A percentile compares a stretch with the other conserved stretches of the same genome.
Evolutionary conservation across 2,888 invertebrate species (phyloP).

Genomic region (Cheilosia soror): DNA sequence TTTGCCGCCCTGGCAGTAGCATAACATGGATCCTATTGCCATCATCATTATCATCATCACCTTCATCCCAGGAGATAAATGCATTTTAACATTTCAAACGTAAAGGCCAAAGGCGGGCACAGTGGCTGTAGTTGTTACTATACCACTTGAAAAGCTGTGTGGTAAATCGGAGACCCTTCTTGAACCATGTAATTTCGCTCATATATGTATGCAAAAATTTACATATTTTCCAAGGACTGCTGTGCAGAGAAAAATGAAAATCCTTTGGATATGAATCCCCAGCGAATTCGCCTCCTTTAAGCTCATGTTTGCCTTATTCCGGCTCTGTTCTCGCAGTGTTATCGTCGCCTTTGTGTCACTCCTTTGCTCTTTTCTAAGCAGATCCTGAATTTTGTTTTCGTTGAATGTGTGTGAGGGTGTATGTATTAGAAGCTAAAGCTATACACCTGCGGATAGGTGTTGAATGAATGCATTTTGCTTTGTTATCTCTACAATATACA

Average conservation of each 20-base stretch:
- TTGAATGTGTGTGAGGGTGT: conserved; percentile 12
- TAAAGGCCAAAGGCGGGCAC: conserved; percentile 69
- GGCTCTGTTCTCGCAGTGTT: conserved; percentile 53
- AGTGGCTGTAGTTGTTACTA: conserved; percentile 44
- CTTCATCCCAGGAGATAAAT: conserved; percentile 74
- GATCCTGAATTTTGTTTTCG: conserved; percentile 16
- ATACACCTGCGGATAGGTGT: conserved; percentile 59
- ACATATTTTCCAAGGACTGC: conserved; percentile 63
- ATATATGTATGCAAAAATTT: conserved; percentile 60
- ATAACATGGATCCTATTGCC: conserved; percentile 69
- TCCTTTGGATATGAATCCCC: conserved; percentile 61
- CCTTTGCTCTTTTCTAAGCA: conserved; percentile 66
- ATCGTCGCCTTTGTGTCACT: conserved; percentile 55
- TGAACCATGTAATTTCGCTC: conserved; percentile 65
- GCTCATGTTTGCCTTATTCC: conserved; percentile 66
- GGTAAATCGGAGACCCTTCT: conserved; percentile 58
- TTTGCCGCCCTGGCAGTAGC: conserved; percentile 29
- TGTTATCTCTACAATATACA: conserved; percentile 68
- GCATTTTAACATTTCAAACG: conserved; percentile 75
- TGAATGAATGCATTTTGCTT: conserved; percentile 69
- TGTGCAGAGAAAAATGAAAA: conserved; percentile 65
- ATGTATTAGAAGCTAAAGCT: conserved; percentile 24
- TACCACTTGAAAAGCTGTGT: conserved; percentile 43
- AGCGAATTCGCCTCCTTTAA: conserved; percentile 62
- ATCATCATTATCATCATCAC: conserved; percentile 73